Base-by-base conservation (phyloP, 2,113 vertebrate genomes). In the Anas platyrhynchos region DNA sequence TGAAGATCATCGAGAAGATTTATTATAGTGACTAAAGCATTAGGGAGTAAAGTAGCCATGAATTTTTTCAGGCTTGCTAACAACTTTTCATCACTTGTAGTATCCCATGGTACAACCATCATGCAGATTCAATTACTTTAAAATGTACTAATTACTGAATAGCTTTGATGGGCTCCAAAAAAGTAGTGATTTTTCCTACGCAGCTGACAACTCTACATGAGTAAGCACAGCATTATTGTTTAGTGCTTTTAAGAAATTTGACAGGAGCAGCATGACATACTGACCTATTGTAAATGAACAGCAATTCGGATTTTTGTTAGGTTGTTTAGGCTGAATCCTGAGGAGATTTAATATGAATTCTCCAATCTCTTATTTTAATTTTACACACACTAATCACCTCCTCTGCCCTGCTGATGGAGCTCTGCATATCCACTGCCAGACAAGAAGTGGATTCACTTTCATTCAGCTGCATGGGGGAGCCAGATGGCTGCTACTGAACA, bases 21-120 rank as follows among this genome's bases (percentile, higher is more conserved):
- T 43, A 87, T 76, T 61, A 78, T 4, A 13, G 22, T 31, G 41
- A 74, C 25, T 71, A 77, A 10, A 92, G 29, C 38, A 36, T 22
- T n/a, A 91, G 29, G 9, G 20, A 94, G 56, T 36, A 72, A 79
- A 83, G 4, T 14, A 31, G 48, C 7, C 54, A 52, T 14, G n/a
- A 56, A 44, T 43, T 90, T 89, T 86, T 94, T 89, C 71, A 82
- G 22, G 62, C 36, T 93, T 82, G 22, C 29, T 73, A 93, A 71
- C 13, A 32, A 48, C 21, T 89, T 94, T 79, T 82, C 67, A 89
- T 66, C 67, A 65, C 32, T n/a, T 52, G 10, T 18, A 54, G 43
- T 41, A 88, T 52, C 54, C 75, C 22, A 31, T 18, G 23, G 21
- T 82, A 72, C 13, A 66, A 91, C 29, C 23, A 75, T 82, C 31